A percentile compares a stretch with the other conserved stretches of the same genome.
Conservation (phyloP, 2,888 invertebrate genomes). For the Agrypnus murinus region DNA sequence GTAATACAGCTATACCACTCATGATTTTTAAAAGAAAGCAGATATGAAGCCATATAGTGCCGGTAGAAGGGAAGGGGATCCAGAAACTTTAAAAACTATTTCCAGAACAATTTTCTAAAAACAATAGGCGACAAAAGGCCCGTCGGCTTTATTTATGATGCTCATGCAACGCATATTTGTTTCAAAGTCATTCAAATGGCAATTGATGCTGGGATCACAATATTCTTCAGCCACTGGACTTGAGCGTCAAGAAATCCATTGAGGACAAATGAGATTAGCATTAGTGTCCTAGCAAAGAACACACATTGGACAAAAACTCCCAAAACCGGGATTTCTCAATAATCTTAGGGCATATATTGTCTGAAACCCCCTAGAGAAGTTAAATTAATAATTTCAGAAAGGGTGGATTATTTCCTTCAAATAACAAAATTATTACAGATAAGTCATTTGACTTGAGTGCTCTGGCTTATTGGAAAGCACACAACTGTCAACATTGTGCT, state of each 20-base stretch:
- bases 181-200: constrained; percentile 8
- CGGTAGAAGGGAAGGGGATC: constrained; percentile 36
- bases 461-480: neutral
- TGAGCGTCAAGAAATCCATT: constrained; percentile 13
- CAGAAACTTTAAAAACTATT: constrained; percentile 6
- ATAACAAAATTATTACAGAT: neutral
- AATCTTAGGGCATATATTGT: constrained; percentile 2
- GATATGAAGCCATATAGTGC: constrained; percentile 61
- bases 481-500: neutral
- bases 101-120: constrained; percentile 4
- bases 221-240: constrained; percentile 6
- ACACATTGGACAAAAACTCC: constrained; percentile 6
- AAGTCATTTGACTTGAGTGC: neutral
- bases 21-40: constrained; percentile 58
- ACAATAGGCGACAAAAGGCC: constrained; percentile 6
- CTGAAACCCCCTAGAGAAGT: neutral
- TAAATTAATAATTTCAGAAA: neutral
- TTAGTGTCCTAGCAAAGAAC: constrained; percentile 2
- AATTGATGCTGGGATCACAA: constrained; percentile 3
- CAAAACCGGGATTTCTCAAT: neutral
- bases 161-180: neutral
- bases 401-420: neutral
- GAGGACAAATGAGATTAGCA: neutral
- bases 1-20: too few relatives aligned
- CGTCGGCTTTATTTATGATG: constrained; percentile 1